Conservation (phyloP, 2,888 invertebrate genomes). For the Chymomyza fuscimana region DNA sequence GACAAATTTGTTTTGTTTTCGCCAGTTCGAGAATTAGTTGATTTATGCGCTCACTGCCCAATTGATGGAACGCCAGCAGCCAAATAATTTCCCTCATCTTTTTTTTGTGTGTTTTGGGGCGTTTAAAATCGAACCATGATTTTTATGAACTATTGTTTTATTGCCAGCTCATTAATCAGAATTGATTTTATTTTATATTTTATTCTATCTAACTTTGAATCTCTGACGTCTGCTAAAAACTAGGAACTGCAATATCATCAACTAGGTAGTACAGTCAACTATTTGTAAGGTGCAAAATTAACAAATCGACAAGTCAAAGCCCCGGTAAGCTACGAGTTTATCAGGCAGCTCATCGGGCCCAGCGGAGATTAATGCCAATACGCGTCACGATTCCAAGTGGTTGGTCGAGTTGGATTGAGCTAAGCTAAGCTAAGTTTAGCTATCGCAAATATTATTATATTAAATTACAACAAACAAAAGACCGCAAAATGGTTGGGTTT, state of each 20-base stretch:
- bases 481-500: constrained; percentile 14
- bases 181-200: constrained; percentile 1
- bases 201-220: background rate
- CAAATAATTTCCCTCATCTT: background rate
- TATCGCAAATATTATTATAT: constrained; percentile 26
- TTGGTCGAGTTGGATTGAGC: constrained; percentile 7
- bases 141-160: constrained; percentile 46
- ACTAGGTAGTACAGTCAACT: background rate
- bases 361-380: constrained; percentile 13
- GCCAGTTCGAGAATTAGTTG: constrained; percentile 63
- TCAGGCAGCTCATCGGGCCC: background rate
- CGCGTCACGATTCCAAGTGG: constrained; percentile 38
- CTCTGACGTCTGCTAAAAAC: constrained; percentile 28
- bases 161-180: constrained; percentile 47
- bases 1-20: constrained; percentile 40
- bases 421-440: constrained; percentile 7
- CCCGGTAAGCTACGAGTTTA: background rate
- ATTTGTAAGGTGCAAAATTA: constrained; percentile 1
- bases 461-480: constrained; percentile 36
- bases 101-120: background rate
- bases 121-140: constrained; percentile 49
- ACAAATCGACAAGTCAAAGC: background rate
- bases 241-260: background rate
- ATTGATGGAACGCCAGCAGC: background rate
- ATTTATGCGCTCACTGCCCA: constrained; percentile 57